A percentile compares a stretch with the other conserved stretches of the same genome.
Evolutionary conservation across 2,797 vertebrate genomes (phyloP).

Genomic region (Lindbergichthys nudifrons): DNA sequence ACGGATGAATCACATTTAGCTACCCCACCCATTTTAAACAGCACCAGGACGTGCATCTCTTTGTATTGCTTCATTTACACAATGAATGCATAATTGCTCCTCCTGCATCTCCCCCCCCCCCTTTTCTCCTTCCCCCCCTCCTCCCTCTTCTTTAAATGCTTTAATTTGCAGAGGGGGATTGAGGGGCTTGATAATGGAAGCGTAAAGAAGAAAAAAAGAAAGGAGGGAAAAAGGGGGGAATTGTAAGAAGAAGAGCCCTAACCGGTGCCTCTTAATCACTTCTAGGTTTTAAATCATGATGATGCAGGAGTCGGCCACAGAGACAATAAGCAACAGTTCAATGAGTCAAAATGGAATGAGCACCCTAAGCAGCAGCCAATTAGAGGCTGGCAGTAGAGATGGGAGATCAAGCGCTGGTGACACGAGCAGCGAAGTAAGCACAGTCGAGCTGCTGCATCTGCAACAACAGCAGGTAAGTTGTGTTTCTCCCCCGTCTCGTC

Average conservation of each 20-base stretch:
- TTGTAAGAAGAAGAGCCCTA: slow-evolving; percentile 93
- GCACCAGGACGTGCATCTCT: slow-evolving; percentile 81
- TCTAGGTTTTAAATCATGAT: slow-evolving; percentile 99
- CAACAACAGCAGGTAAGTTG: slow-evolving; percentile 99
- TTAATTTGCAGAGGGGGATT: slow-evolving; percentile 97
- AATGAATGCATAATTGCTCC: slow-evolving; percentile 90
- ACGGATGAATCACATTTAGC: slow-evolving; percentile 74
- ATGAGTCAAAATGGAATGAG: slow-evolving; percentile 99
- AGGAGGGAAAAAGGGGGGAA: slow-evolving; percentile 66
- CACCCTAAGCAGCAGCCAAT: slow-evolving; percentile 99
- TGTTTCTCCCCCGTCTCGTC: slow-evolving; percentile 86
- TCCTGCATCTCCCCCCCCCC: slow-evolving; percentile 81
- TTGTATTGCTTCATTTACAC: slow-evolving; percentile 95
- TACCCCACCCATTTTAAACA: slow-evolving; percentile 71
- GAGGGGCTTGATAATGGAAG: slow-evolving; percentile 93
- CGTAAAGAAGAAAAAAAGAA: slow-evolving; percentile 72
- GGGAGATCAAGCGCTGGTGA: slow-evolving; percentile 99
- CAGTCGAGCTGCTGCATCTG: slow-evolving; percentile 99
- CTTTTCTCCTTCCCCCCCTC: slow-evolving; percentile 32
- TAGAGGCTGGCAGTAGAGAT: slow-evolving; percentile 99
- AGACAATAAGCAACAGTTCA: slow-evolving; percentile 99
- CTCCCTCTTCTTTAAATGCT: slow-evolving; percentile 85
- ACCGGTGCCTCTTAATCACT: slow-evolving; percentile 99
- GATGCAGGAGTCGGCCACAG: slow-evolving; percentile 99
- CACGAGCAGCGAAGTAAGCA: slow-evolving; percentile 98